Conservation (phyloP, 2,113 vertebrate genomes). For the Beaufortia kweichowensis region DNA sequence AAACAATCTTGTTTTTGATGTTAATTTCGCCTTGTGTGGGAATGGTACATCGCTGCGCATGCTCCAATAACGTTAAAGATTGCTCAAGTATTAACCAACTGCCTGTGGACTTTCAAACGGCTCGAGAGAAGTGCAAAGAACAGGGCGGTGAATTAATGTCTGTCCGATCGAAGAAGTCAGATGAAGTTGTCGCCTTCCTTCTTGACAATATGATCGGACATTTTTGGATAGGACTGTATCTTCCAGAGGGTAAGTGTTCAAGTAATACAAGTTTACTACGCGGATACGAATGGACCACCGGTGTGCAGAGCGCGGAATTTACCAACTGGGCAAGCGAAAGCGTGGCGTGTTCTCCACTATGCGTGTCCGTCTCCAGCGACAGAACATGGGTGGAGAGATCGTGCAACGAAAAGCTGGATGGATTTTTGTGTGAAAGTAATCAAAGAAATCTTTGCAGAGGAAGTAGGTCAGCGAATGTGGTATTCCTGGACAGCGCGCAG, state of each 20-base stretch:
- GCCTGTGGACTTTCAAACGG: slow-evolving; percentile 60
- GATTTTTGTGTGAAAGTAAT: slow-evolving; percentile 67
- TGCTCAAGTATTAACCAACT: slow-evolving; percentile 33
- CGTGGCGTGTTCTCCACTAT: slow-evolving; percentile 58
- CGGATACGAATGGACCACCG: slow-evolving; percentile 61
- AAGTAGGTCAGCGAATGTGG: background rate
- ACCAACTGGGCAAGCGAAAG: slow-evolving; percentile 51
- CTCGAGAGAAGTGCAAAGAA: slow-evolving; percentile 55
- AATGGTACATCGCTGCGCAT: slow-evolving; percentile 13
- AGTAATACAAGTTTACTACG: slow-evolving; percentile 47
- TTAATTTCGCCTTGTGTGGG: slow-evolving; percentile 22
- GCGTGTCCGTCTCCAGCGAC: slow-evolving; percentile 62
- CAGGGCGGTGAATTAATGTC: slow-evolving; percentile 60
- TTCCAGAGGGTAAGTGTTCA: slow-evolving; percentile 59
- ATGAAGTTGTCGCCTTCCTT: slow-evolving; percentile 42
- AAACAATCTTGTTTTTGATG: background rate
- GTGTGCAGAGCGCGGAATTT: background rate
- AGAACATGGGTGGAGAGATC: slow-evolving; percentile 57
- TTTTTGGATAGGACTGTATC: slow-evolving; percentile 70
- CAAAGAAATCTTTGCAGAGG: slow-evolving; percentile 51
- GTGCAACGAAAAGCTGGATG: slow-evolving; percentile 59
- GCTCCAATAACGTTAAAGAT: slow-evolving; percentile 20
- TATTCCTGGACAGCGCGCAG: background rate
- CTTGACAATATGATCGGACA: slow-evolving; percentile 43
- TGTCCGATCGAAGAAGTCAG: slow-evolving; percentile 37